Base-by-base conservation (phyloP, 2,797 vertebrate genomes). In the Falco rusticolus region DNA sequence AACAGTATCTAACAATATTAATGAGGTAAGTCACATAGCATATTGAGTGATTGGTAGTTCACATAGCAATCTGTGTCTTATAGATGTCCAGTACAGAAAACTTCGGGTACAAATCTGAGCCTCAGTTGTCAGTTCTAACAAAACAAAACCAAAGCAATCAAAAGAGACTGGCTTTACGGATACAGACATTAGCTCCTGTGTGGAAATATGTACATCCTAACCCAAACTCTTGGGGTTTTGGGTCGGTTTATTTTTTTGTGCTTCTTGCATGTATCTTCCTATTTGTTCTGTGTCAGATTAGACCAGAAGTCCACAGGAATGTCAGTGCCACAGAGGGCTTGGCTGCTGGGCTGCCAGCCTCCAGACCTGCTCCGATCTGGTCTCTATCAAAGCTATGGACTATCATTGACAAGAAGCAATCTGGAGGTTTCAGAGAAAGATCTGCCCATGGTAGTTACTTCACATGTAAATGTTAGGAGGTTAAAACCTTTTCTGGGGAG, bases 341-440 rank as follows among this genome's bases (percentile, higher is more conserved):
- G 24, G 54, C 29, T 83, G 41, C 39, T 84, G 69, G 50, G 47
- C 74, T 96, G 72, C 82, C 76, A 88, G 41, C 57, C 21, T 89
- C 86, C 89, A 57, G 78, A 75, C 56, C 78, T 76, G 34, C 33
- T 86, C 13, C 64, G 63, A 29, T 95, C 69, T 94, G 75, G 54
- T 64, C 63, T 94, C 54, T 69, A 25, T 84, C 80, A 75, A 56
- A 91, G 37, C 37, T 79, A 34, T 56, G 64, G 74, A 84, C 74
- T 39, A 6, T 48, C 51, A 78, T 21, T 95, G 87, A 94, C 77
- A 89, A 91, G 88, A 95, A 93, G 80, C 74, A 96, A 71, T 96
- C 84, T 95, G 84, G 85, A 96, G 70, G 51, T 72, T 92, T 97
- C 96, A 88, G 92, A 94, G 91, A 94, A 92, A 96, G 85, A 90